Evolutionary conservation across 2,888 invertebrate genomes (phyloP), one percentile per base, ranked within the genome.

Genomic region (Acronicta alni): DNA sequence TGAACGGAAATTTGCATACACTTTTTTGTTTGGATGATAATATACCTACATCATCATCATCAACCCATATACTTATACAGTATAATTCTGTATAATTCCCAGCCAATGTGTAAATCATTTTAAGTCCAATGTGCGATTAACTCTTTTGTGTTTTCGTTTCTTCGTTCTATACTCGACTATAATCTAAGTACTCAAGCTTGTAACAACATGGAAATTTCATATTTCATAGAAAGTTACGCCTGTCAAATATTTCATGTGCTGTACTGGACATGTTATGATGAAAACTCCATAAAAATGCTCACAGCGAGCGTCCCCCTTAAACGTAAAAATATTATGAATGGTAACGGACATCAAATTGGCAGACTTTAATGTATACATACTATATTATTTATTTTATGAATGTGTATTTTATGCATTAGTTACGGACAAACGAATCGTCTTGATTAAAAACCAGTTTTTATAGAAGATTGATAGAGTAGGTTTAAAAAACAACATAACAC

Each of bases 401-500:
- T 70, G 60, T 71, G 53, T 72, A 58, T 74, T 72, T 74, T 74
- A 14, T 57, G 9, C 53, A 42, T 72, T 72, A 57, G 72, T 66
- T 66, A 23, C 60, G 71, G 75, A 17, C 51, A 57, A 70, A 55
- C 53, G 55, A 54, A 51, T 43, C 20, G 37, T 18, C 53, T 72
- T 74, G 66, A 75, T 72, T 70, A 49, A 44, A 68, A 72, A 61
- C 75, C 20, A 8, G 75, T 70, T 74, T 49, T 42, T 20, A 0
- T n/a, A 10, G 9, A 20, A 23, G 15, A 4, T n/a, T 23, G 18
- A 5, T 45, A 4, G 30, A 48, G 41, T 17, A 14, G 4, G 35
- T 14, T 35, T 35, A 7, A 32, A 12, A 9, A 12, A 30, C 30
- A 30, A 30, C 12, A 30, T 12, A 10, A 3, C 30, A n/a, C n/a